Percentiles rank a stretch among this genome's conserved stretches.
These are phyloP conservation scores for Girardinus metallicus DNA, from an alignment of 2,797 vertebrate species.

Conservation along the genomic window DNA sequence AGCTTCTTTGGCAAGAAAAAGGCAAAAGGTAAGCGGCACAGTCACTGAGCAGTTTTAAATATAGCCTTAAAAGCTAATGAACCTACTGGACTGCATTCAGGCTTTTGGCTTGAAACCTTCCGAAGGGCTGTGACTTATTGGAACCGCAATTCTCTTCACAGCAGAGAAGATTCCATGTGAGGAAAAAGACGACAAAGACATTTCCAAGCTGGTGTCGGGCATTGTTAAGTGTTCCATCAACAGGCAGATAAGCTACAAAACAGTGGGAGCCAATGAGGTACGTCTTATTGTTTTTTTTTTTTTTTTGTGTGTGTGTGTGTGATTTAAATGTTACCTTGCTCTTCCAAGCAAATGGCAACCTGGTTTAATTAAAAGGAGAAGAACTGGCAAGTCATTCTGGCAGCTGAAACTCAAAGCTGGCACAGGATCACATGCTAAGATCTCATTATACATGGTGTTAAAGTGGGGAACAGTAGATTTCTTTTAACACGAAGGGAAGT, in stretches of 20 bases:
- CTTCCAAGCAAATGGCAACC: neutral
- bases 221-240: slow-evolving; percentile 93
- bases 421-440: neutral
- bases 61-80: neutral
- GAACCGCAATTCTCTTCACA: slow-evolving; percentile 43
- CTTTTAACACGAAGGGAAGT: neutral
- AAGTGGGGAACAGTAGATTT: neutral
- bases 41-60: neutral
- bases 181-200: slow-evolving; percentile 88
- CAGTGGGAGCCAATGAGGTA: slow-evolving; percentile 87
- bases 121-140: neutral
- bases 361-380: slow-evolving; percentile 12
- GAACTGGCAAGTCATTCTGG: neutral
- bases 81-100: neutral
- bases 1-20: slow-evolving; percentile 95
- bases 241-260: slow-evolving; percentile 91
- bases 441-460: neutral
- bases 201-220: slow-evolving; percentile 93
- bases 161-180: slow-evolving; percentile 86
- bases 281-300: neutral
- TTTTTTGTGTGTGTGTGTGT: neutral
- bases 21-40: slow-evolving; percentile 83
- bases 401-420: neutral
- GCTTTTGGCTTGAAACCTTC: neutral
- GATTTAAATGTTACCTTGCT: neutral